These are phyloP conservation scores for Phenacoccus solenopsis DNA, from an alignment of 1,140 invertebrate species.

Conservation along the genomic window DNA sequence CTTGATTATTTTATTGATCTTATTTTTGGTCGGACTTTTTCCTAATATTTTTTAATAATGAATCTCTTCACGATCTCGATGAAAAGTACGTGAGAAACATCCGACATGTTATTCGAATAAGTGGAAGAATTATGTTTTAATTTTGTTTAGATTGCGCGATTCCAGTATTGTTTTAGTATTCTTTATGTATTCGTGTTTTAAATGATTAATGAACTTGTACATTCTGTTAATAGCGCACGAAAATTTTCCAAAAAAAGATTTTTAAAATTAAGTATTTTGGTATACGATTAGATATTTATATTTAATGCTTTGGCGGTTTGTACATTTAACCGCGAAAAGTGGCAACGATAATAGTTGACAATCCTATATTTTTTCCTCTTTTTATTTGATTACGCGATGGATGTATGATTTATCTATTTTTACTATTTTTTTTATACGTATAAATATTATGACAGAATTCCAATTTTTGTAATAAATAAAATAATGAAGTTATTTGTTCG, in stretches of 20 bases:
- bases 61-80: too few relatives aligned
- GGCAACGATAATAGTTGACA: background rate
- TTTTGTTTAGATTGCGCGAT: too few relatives aligned
- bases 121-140: too few relatives aligned
- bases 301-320: background rate
- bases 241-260: conserved; percentile 3
- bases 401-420: background rate
- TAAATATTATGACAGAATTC: background rate
- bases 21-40: too few relatives aligned
- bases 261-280: background rate
- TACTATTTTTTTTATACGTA: background rate
- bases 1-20: too few relatives aligned
- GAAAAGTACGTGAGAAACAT: too few relatives aligned
- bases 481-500: background rate
- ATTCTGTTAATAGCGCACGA: background rate
- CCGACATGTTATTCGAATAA: too few relatives aligned
- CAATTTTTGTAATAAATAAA: conserved; percentile 4
- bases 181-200: background rate
- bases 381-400: background rate
- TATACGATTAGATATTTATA: too few relatives aligned
- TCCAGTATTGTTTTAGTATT: background rate
- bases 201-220: background rate
- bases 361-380: background rate
- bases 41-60: too few relatives aligned
- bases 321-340: background rate